Conservation (phyloP, 2,113 vertebrate genomes). For the Heteronetta atricapilla region DNA sequence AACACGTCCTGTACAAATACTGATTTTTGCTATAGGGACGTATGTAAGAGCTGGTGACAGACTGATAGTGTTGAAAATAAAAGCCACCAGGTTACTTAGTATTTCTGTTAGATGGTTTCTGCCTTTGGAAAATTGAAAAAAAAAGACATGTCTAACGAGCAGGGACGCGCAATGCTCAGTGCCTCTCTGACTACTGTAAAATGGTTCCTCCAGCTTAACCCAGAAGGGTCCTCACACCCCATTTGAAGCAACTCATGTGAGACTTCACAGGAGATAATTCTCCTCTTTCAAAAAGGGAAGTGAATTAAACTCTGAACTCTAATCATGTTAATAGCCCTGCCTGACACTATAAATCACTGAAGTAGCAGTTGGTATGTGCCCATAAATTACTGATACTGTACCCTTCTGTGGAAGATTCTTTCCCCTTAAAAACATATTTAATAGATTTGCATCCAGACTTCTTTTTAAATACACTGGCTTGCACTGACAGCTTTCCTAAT, state of each 20-base stretch:
- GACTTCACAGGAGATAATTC: background rate
- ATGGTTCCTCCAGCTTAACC: background rate
- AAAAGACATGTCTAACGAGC: background rate
- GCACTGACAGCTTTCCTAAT: background rate
- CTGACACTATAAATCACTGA: conserved; percentile 43
- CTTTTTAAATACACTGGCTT: background rate
- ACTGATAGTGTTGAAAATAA: background rate
- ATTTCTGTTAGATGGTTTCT: background rate
- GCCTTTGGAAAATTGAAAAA: background rate
- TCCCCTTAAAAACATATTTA: conserved; percentile 36
- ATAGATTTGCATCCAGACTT: background rate
- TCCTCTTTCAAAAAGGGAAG: conserved; percentile 18
- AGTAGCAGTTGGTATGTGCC: background rate
- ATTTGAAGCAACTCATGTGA: background rate
- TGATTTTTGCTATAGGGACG: background rate
- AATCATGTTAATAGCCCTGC: background rate
- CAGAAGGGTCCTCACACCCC: background rate
- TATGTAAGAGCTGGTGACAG: background rate
- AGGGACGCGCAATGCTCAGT: background rate
- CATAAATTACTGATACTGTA: conserved; percentile 11
- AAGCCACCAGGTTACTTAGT: background rate
- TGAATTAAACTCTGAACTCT: conserved; percentile 51
- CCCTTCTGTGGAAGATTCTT: background rate
- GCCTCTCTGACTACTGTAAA: background rate
- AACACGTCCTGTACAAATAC: background rate